These are phyloP conservation scores for Phytoseiulus persimilis DNA, from an alignment of 2,888 invertebrate species.

Conservation along the genomic window DNA sequence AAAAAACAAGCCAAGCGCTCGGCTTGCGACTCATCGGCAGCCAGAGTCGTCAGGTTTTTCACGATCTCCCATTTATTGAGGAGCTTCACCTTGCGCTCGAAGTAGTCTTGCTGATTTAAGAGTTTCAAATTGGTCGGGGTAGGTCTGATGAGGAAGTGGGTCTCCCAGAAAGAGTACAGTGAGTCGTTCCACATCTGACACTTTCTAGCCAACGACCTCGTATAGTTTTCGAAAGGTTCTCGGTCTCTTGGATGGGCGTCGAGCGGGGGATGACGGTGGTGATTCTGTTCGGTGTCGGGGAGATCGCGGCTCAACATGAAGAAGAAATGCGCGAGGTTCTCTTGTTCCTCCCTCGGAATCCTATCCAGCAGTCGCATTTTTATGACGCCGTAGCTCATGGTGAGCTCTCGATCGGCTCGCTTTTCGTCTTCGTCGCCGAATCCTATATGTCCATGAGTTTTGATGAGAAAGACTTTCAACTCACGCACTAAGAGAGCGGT, in stretches of 20 bases:
- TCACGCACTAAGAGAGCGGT: background rate
- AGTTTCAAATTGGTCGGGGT: background rate
- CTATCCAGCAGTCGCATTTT: background rate
- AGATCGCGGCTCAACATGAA: background rate
- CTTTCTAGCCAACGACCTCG: background rate
- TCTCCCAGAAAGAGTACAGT: background rate
- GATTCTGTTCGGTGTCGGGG: background rate
- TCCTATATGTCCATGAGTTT: background rate
- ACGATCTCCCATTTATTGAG: background rate
- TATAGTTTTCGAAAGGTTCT: background rate
- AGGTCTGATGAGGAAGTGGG: background rate
- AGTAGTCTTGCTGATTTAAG: background rate
- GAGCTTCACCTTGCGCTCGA: background rate
- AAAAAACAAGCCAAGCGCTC: background rate
- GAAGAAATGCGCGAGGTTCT: background rate
- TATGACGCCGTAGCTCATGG: background rate
- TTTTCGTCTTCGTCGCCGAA: background rate
- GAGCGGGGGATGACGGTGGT: background rate
- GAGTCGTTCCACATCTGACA: background rate
- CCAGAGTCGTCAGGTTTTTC: background rate
- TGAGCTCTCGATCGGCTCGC: background rate
- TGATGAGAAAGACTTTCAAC: background rate
- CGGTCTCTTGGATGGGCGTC: background rate
- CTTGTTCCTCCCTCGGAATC: background rate
- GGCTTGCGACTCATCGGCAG: background rate